phyloP scores from a whole-genome alignment of 2,113 vertebrate genomes.

The Anhinga rufa region DNA sequence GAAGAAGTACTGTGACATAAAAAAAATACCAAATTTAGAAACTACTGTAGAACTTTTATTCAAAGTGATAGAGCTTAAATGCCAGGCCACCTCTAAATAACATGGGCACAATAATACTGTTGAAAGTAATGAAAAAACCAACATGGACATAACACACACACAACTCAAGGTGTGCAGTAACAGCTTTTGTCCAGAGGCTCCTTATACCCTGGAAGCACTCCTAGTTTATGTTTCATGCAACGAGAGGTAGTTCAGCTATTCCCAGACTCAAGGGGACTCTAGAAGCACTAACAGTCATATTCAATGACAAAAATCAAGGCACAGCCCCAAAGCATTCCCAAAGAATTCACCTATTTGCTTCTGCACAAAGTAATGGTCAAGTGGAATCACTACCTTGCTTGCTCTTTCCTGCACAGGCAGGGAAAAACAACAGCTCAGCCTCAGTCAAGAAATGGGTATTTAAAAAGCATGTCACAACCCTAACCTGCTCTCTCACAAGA shows the following conservation, averaged over 20 bases:
- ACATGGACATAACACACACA: not conserved
- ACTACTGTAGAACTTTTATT: not conserved
- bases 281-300: not conserved
- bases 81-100: not conserved
- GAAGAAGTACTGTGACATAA: not conserved
- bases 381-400: not conserved
- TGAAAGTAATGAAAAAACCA: not conserved
- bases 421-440: not conserved
- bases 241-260: not conserved
- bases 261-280: not conserved
- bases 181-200: not conserved
- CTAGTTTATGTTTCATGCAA: not conserved
- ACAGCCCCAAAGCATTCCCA: fast-evolving
- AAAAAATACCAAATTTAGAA: not conserved
- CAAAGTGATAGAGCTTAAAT: not conserved
- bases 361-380: not conserved
- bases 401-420: fast-evolving
- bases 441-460: not conserved
- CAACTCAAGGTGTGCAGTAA: not conserved
- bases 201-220: not conserved
- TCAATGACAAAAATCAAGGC: not conserved
- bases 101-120: not conserved
- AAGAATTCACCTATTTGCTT: not conserved
- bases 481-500: not conserved
- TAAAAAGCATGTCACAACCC: not conserved